These are phyloP conservation scores for Ochotona princeps DNA, from an alignment of 2,113 vertebrate species.

Conservation along the genomic window DNA sequence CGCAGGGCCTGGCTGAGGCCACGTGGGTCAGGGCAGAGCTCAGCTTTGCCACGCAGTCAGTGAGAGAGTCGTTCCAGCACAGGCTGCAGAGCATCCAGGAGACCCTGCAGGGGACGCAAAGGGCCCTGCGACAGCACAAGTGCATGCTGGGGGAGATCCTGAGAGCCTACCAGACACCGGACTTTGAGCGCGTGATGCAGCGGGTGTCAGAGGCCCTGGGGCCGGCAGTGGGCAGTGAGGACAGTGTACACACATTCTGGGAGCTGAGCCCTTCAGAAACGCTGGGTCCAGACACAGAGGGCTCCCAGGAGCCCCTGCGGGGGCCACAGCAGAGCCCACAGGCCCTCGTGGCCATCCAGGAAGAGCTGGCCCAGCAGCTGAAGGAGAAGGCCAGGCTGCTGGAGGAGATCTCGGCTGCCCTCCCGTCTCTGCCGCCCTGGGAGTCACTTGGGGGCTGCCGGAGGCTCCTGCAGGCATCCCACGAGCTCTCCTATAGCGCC, in stretches of 20 bases:
- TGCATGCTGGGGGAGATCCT: conserved; percentile 88
- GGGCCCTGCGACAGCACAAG: conserved; percentile 91
- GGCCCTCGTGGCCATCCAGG: conserved; percentile 87
- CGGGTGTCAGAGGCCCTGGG: conserved; percentile 87
- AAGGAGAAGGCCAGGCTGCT: conserved; percentile 91
- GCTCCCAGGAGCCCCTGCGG: conserved; percentile 82
- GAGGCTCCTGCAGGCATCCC: conserved; percentile 88
- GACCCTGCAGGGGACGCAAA: conserved; percentile 89
- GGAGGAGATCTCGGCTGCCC: conserved; percentile 89
- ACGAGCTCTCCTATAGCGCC: conserved; percentile 82
- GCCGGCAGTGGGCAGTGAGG: conserved; percentile 73
- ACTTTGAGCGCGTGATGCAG: conserved; percentile 88
- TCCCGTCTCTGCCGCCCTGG: conserved; percentile 84
- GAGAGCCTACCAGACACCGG: conserved; percentile 86
- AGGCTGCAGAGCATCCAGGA: conserved; percentile 90
- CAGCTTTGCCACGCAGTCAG: conserved; percentile 89
- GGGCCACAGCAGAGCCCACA: conserved; percentile 77
- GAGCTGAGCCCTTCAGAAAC: conserved; percentile 81
- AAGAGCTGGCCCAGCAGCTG: conserved; percentile 91
- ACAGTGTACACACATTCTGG: conserved; percentile 79
- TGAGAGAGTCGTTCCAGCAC: conserved; percentile 90
- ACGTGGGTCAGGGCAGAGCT: conserved; percentile 91
- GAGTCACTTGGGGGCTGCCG: conserved; percentile 83
- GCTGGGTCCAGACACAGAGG: conserved; percentile 84
- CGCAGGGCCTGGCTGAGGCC: conserved; percentile 81